These are phyloP conservation scores for Amphimallon solstitiale DNA, from an alignment of 2,888 invertebrate species.

Conservation along the genomic window DNA sequence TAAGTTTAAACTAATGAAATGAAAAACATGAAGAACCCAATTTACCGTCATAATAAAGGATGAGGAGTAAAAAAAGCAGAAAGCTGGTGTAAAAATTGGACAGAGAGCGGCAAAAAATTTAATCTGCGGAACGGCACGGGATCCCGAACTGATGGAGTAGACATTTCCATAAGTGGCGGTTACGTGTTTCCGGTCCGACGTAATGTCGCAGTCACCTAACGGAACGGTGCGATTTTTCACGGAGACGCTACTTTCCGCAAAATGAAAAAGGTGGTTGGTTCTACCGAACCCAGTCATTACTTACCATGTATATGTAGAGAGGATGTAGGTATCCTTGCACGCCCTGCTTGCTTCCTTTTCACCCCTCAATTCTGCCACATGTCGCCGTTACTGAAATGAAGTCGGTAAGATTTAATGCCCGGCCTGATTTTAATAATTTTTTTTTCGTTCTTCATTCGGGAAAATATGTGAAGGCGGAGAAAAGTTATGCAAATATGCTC, in stretches of 20 bases:
- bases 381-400: slow-evolving; percentile 1
- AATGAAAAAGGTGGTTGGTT: slow-evolving; percentile 13
- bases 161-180: slow-evolving; percentile 39
- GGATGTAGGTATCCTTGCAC: too few relatives aligned
- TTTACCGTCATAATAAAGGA: too few relatives aligned
- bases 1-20: too few relatives aligned
- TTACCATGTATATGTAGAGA: slow-evolving; percentile 15
- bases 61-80: slow-evolving; percentile 1
- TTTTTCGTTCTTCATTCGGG: neutral
- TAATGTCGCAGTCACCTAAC: slow-evolving; percentile 52
- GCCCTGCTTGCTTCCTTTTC: too few relatives aligned
- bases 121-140: slow-evolving; percentile 28
- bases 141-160: slow-evolving; percentile 36
- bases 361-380: too few relatives aligned
- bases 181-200: slow-evolving; percentile 35
- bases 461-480: too few relatives aligned
- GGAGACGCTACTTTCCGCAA: slow-evolving; percentile 8
- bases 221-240: slow-evolving; percentile 49
- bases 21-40: too few relatives aligned
- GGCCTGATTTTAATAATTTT: slow-evolving; percentile 32
- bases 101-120: slow-evolving; percentile 30
- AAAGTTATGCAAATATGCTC: too few relatives aligned
- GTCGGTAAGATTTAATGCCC: slow-evolving; percentile 18
- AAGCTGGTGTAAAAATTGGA: slow-evolving; percentile 25
- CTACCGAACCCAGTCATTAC: slow-evolving; percentile 24